Evolutionary conservation across 2,888 invertebrate genomes (phyloP), one percentile per base, ranked within the genome.

Genomic region (Muscina levida): DNA sequence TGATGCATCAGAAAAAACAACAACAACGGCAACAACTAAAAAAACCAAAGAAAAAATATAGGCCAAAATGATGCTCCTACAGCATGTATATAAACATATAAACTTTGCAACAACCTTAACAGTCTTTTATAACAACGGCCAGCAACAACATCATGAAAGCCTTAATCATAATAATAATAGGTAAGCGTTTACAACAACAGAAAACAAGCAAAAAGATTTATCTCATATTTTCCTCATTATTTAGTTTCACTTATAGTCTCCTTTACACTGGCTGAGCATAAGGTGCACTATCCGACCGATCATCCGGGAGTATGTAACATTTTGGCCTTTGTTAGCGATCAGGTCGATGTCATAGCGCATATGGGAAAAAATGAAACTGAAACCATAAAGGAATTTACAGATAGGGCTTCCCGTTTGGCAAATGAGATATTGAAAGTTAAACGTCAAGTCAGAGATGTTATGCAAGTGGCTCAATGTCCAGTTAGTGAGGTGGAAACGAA

Each of bases 41-140:
- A 44, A 44, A 44, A 44, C 10, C 4, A 44, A 4, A 46, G 3
- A 15, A 46, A 15, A 3, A 13, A 53, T 53, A 24, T 53, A 53
- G 53, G 53, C 11, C 13, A 53, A 11, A 53, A 53, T 13, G 53
- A 53, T 53, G 53, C 53, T 13, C 13, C 3, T 24, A 8, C 1
- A 10, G 6, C 31, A 62, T 15, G 42, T 62, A 62, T 62, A 62
- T 22, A 62, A 62, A 37, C 42, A 17, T n/a, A 13, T 39, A 42
- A 19, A 15, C 10, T 22, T 17, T 22, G 10, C 22, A 4, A 42
- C 22, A 42, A 19, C 11, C 39, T 42, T 37, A 13, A 17, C 62
- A 62, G 62, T 62, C 62, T 62, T 59, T 17, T 42, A 1, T 17
- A 22, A 10, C 2, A 8, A 13, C 42, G n/a, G 62, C 62, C 6